phyloP scores from a whole-genome alignment of 1,140 invertebrate species.

The Sarcophaga peregrina region DNA sequence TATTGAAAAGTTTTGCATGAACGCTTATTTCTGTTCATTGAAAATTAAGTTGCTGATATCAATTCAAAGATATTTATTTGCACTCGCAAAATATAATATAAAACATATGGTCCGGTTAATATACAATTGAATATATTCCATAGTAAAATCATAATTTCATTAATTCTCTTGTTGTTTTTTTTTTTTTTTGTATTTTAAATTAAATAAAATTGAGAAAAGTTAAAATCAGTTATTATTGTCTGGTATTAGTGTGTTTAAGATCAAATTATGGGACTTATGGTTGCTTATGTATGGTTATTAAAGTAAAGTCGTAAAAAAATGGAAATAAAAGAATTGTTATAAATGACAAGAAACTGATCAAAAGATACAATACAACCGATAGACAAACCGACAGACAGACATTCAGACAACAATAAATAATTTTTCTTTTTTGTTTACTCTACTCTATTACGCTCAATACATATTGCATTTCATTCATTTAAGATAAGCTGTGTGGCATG shows the following conservation, averaged over 20 bases:
- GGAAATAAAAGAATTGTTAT: conserved; percentile 34
- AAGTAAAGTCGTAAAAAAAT: neutral
- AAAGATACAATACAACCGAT: conserved; percentile 34
- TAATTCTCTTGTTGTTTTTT: neutral
- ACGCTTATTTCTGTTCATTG: neutral
- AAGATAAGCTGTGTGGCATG: neutral
- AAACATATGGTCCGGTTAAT: conserved; percentile 4
- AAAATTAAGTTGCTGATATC: conserved; percentile 36
- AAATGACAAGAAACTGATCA: conserved; percentile 39
- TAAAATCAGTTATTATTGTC: neutral
- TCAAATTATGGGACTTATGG: neutral
- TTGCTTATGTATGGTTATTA: too few species aligned
- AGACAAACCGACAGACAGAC: neutral
- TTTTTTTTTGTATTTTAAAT: neutral
- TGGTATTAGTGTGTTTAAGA: neutral
- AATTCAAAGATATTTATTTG: conserved; percentile 24
- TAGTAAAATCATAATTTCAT: conserved; percentile 28
- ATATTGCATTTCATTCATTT: too few species aligned
- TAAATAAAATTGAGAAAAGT: too few species aligned
- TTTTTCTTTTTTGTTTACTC: neutral
- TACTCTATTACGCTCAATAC: neutral
- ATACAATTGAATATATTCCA: neutral
- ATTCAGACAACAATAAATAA: neutral
- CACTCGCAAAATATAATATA: too few species aligned
- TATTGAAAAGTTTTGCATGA: conserved; percentile 17